Conservation (phyloP, 2,113 vertebrate species). For the Dendropsophus ebraccatus region DNA sequence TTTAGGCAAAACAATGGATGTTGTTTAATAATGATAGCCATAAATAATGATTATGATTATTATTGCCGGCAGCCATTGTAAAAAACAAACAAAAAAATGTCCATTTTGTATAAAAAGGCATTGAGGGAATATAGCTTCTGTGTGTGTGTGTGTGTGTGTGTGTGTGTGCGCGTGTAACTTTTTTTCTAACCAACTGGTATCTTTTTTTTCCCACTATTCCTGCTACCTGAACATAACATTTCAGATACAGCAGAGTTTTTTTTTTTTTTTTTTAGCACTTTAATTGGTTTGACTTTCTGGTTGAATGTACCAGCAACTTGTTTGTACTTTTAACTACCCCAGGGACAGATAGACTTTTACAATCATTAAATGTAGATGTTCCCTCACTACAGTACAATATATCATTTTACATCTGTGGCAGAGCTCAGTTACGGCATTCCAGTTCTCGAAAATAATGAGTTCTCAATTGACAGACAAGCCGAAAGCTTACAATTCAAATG, state of each 20-base stretch:
- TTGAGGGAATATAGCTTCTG: too few species aligned
- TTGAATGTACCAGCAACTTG: slow-evolving; percentile 54
- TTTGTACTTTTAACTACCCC: slow-evolving; percentile 51
- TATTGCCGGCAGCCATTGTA: too few species aligned
- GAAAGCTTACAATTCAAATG: slow-evolving; percentile 4
- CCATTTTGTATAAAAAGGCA: too few species aligned
- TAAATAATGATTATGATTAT: too few species aligned
- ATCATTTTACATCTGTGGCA: slow-evolving; percentile 36
- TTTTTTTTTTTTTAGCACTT: slow-evolving; percentile 26
- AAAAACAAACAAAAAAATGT: too few species aligned
- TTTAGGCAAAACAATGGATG: too few species aligned
- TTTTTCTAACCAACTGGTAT: too few species aligned
- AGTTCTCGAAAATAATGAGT: slow-evolving; percentile 37
- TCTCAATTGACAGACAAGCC: slow-evolving; percentile 25
- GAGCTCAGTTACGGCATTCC: slow-evolving; percentile 24
- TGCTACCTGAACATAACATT: slow-evolving; percentile 25
- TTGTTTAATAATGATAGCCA: too few species aligned
- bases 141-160: too few species aligned
- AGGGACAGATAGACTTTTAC: slow-evolving; percentile 51
- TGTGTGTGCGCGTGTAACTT: too few species aligned
- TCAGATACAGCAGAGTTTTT: slow-evolving; percentile 23
- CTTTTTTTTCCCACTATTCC: background rate
- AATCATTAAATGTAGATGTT: slow-evolving; percentile 47
- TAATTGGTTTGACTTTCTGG: slow-evolving; percentile 53
- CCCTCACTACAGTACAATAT: slow-evolving; percentile 27